Conservation (phyloP, 2,888 invertebrate species). For the Ormia ochracea region DNA sequence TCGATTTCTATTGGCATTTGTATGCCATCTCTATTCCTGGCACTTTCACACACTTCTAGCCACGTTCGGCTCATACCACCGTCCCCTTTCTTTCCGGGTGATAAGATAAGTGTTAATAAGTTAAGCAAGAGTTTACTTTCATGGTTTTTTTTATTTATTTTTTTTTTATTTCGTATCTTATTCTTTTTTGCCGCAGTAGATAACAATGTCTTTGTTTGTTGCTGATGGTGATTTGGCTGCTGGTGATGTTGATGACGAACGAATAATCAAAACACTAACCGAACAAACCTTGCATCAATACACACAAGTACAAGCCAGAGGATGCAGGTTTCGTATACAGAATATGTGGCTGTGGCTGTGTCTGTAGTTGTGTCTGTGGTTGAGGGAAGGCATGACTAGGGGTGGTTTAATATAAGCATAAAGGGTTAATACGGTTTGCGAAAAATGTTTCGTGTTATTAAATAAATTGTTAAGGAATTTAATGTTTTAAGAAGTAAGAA, state of each 20-base stretch:
- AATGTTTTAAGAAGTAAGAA: neutral
- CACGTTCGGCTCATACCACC: neutral
- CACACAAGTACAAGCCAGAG: constrained; percentile 24
- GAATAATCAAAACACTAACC: neutral
- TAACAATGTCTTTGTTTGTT: constrained; percentile 57
- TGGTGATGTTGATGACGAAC: constrained; percentile 52
- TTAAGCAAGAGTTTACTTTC: constrained; percentile 45
- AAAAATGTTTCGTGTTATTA: constrained; percentile 39
- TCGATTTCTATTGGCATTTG: constrained; percentile 52
- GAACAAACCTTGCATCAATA: constrained; percentile 27
- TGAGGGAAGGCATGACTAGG: neutral
- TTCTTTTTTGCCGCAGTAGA: constrained; percentile 19
- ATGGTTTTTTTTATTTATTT: neutral
- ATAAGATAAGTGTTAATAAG: constrained; percentile 59
- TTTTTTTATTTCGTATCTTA: neutral
- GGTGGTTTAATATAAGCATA: constrained; percentile 11
- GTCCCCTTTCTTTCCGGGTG: neutral
- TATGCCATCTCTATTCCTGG: neutral
- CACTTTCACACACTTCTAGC: neutral
- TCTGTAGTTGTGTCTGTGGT: too few species aligned
- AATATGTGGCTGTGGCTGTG: too few species aligned
- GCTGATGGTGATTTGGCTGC: constrained; percentile 30
- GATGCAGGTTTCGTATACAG: neutral
- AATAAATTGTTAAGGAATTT: constrained; percentile 52
- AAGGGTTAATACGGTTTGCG: constrained; percentile 53